Evolutionary conservation across 2,888 invertebrate species (phyloP).

Genomic region (Thera britannica): DNA sequence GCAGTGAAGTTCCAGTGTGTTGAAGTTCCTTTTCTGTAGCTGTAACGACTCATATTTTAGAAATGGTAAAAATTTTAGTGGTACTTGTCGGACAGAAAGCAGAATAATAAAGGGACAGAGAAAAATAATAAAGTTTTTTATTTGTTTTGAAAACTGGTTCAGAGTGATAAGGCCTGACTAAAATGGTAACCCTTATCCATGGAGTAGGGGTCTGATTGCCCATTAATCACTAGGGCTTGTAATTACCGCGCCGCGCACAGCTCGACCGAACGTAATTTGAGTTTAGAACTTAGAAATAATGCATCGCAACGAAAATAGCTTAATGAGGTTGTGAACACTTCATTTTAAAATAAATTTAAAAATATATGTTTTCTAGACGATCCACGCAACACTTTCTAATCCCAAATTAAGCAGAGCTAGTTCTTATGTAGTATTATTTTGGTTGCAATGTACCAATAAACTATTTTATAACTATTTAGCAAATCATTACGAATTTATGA

Average conservation of each 20-base stretch:
- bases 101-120: too few relatives aligned
- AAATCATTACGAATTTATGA: too few relatives aligned
- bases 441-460: not conserved
- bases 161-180: constrained; percentile 28
- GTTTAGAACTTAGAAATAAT: constrained; percentile 73
- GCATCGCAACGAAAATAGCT: constrained; percentile 54
- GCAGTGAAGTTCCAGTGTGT: too few relatives aligned
- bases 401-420: too few relatives aligned
- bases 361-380: too few relatives aligned
- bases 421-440: constrained; percentile 5
- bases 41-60: too few relatives aligned
- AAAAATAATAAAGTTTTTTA: constrained; percentile 4
- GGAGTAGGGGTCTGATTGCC: constrained; percentile 71
- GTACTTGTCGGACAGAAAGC: too few relatives aligned
- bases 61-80: too few relatives aligned
- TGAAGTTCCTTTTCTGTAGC: too few relatives aligned
- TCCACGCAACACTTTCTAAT: too few relatives aligned
- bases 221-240: constrained; percentile 79
- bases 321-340: constrained; percentile 36
- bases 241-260: constrained; percentile 73
- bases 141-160: not conserved
- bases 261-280: constrained; percentile 65
- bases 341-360: not conserved
- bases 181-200: constrained; percentile 58
- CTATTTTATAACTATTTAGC: not conserved